Base-by-base conservation (phyloP, 2,113 vertebrate species). In the Tor tambroides region DNA sequence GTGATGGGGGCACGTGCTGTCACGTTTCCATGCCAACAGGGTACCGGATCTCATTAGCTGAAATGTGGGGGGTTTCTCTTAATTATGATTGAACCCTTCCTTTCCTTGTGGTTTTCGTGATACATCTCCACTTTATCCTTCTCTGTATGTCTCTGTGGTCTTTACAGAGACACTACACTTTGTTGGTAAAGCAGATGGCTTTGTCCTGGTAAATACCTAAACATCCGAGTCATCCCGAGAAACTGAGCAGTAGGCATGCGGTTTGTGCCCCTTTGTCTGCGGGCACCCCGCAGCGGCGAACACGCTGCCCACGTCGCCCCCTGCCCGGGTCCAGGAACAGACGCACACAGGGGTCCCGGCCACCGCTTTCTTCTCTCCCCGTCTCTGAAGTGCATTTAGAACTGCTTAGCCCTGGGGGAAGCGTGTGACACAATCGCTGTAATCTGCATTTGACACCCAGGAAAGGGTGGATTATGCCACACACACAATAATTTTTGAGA, bases 21-120 rank as follows among this genome's bases (percentile, higher is more conserved):
- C 88, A 89, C 19, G 89, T 91, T 91, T 89, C 89, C 89, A 91
- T 91, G 88, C 89, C 91, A 89, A 91, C 89, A 75, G 80, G 87
- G 71, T 87, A 84, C 67, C 65, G 77, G 85, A 83, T 90, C 87
- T 89, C 90, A 89, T 91, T 89, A 90, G 65, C 80, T 72, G 74
- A 87, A 86, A 90, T 89, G 84, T 86, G 59, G 77, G 77, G 86
- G 85, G 85, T 80, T 87, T 90, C 61, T 87, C 86, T 90, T 89
- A 89, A 89, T 89, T 87, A 89, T 85, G 75, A 90, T 67, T 87
- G 87, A 87, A 81, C 78, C 71, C 38, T 35, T 74, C 49, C 35
- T 65, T 80, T 69, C 43, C 21, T 9, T 14, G 67, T 28, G 12
- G 14, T 88, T 81, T 84, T 84, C 61, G 49, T 26, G n/a, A 72